Conservation (phyloP, 2,888 invertebrate species). For the Andrena praecox region DNA sequence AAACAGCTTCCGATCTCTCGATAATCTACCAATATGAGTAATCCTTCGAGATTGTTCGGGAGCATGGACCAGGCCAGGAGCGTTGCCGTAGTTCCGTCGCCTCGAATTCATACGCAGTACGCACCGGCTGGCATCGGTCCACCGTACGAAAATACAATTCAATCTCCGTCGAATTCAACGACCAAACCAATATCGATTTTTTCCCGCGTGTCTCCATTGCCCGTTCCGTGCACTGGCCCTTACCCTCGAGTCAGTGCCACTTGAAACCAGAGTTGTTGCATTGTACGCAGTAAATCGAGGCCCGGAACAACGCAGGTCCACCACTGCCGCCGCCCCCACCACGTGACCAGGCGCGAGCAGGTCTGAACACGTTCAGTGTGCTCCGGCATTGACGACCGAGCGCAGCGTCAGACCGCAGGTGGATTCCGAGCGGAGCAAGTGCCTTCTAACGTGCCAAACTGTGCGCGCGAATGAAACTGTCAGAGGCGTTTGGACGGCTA, state of each 20-base stretch:
- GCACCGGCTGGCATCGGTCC: no score
- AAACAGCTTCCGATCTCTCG: no score
- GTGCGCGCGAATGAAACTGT: constrained; percentile 51
- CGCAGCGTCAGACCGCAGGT: constrained; percentile 46
- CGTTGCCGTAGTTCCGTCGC: no score
- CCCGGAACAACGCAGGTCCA: constrained; percentile 12
- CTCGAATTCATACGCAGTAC: no score
- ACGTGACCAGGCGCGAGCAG: constrained; percentile 54
- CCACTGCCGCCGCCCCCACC: constrained; percentile 64
- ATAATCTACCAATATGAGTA: no score
- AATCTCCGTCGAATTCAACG: not conserved
- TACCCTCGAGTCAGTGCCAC: not conserved
- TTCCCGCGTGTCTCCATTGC: not conserved
- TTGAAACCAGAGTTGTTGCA: not conserved
- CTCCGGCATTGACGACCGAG: constrained; percentile 59
- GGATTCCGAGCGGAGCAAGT: constrained; percentile 32
- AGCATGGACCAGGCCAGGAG: no score
- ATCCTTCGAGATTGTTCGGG: no score
- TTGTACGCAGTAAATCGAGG: constrained; percentile 26
- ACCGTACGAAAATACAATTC: not conserved
- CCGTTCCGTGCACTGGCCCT: not conserved
- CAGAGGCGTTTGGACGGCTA: constrained; percentile 18
- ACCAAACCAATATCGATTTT: constrained; percentile 16
- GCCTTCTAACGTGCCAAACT: constrained; percentile 16
- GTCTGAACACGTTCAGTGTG: constrained; percentile 74